A percentile compares a stretch with the other conserved stretches of the same genome.
Evolutionary conservation across 1,140 invertebrate genomes (phyloP).

Genomic region (Drosophila lacertosa): DNA sequence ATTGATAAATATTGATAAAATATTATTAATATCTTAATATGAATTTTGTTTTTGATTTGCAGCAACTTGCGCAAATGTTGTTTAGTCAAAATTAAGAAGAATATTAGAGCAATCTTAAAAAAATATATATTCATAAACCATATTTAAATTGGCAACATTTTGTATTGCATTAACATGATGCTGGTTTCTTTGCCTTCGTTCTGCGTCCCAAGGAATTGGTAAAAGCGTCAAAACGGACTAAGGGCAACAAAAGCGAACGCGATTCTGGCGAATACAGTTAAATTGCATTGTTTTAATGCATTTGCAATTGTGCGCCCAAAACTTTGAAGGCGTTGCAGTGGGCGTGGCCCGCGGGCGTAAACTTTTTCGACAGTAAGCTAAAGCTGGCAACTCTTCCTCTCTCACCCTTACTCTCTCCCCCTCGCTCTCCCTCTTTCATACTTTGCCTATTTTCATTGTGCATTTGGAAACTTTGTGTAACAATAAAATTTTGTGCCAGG

Average conservation of each 20-base stretch:
- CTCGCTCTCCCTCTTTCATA: neutral
- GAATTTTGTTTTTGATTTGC: too few species aligned
- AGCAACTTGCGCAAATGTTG: too few species aligned
- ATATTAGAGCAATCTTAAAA: too few species aligned
- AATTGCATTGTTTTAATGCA: conserved; percentile 62
- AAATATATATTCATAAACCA: too few species aligned
- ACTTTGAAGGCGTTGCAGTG: conserved; percentile 38
- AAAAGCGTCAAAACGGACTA: neutral
- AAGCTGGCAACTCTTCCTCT: neutral
- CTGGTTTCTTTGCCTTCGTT: too few species aligned
- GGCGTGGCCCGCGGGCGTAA: conserved; percentile 33
- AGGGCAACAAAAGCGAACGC: conserved; percentile 18
- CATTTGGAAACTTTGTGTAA: conserved; percentile 66
- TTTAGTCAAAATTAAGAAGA: too few species aligned
- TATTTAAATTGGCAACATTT: too few species aligned
- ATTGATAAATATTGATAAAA: too few species aligned
- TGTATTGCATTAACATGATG: too few species aligned
- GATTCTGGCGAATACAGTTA: conserved; percentile 11
- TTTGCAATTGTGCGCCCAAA: conserved; percentile 41
- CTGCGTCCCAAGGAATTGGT: neutral
- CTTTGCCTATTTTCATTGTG: conserved; percentile 37
- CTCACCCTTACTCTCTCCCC: too few species aligned
- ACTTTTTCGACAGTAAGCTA: conserved; percentile 29
- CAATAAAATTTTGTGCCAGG: conserved; percentile 53
- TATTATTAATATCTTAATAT: too few species aligned